These are phyloP conservation scores for Drosophila obscura DNA, from an alignment of 1,140 invertebrate genomes.

Conservation along the genomic window DNA sequence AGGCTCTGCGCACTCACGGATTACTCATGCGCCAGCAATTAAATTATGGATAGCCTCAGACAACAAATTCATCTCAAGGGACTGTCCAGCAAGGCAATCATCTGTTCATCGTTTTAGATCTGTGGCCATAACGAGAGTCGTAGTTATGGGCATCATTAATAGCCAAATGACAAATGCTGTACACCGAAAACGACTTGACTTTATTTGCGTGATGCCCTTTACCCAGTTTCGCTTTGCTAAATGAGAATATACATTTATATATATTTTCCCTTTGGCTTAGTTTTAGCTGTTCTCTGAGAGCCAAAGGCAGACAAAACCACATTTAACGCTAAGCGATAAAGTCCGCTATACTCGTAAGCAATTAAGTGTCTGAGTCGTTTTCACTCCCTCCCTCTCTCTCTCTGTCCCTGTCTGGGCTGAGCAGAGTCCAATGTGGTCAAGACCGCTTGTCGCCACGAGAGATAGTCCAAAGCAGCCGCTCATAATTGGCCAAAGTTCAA, in stretches of 20 bases:
- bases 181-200: slow-evolving; percentile 17
- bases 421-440: slow-evolving; percentile 53
- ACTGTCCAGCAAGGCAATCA: not conserved
- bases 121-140: not conserved
- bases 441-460: slow-evolving; percentile 50
- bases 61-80: too few relatives aligned
- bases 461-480: slow-evolving; percentile 22
- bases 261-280: slow-evolving; percentile 10
- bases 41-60: not conserved
- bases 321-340: slow-evolving; percentile 20
- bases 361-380: slow-evolving; percentile 30
- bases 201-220: slow-evolving; percentile 64
- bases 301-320: slow-evolving; percentile 7
- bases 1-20: not conserved
- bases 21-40: slow-evolving; percentile 30
- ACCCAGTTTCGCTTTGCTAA: slow-evolving; percentile 58
- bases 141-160: slow-evolving; percentile 14
- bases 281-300: not conserved
- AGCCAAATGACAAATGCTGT: slow-evolving; percentile 38
- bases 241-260: slow-evolving; percentile 31
- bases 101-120: not conserved
- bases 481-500: slow-evolving; percentile 42
- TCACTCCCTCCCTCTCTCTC: not conserved
- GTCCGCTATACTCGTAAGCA: slow-evolving; percentile 23
- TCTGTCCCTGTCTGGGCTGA: not conserved